These are phyloP conservation scores for Tupaia tana DNA, from an alignment of 2,113 vertebrate species.

Conservation along the genomic window DNA sequence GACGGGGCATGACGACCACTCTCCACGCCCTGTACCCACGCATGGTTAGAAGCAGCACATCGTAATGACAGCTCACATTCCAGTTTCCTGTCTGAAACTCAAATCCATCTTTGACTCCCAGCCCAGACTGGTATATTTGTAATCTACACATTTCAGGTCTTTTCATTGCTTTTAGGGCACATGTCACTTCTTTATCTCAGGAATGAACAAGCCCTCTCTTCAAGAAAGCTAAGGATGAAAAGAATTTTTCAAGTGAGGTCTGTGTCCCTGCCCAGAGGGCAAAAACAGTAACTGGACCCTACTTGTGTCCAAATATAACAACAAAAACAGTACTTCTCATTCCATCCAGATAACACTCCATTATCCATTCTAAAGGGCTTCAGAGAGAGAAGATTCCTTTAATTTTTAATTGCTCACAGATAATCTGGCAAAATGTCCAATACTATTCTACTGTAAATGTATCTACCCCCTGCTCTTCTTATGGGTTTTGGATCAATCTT, in stretches of 20 bases:
- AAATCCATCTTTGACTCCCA: background rate
- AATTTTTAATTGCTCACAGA: slow-evolving; percentile 40
- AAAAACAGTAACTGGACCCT: background rate
- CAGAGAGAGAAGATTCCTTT: slow-evolving; percentile 23
- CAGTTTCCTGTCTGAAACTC: slow-evolving; percentile 43
- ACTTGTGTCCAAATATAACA: slow-evolving; percentile 6
- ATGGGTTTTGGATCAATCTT: slow-evolving; percentile 54
- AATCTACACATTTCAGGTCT: slow-evolving; percentile 26
- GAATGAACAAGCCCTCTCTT: slow-evolving; percentile 41
- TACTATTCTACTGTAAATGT: slow-evolving; percentile 9
- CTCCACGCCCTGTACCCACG: background rate
- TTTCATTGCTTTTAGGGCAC: slow-evolving; percentile 42
- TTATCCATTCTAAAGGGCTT: background rate
- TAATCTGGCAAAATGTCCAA: slow-evolving; percentile 2
- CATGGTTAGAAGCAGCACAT: background rate
- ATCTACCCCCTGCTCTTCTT: slow-evolving; percentile 21
- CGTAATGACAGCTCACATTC: slow-evolving; percentile 7
- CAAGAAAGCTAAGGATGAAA: slow-evolving; percentile 27
- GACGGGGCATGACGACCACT: fast-evolving
- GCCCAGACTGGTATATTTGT: background rate
- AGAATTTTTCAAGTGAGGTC: background rate
- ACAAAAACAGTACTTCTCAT: background rate
- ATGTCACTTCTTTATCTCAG: background rate
- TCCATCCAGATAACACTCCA: background rate
- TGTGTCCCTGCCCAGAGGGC: background rate